These are phyloP conservation scores for Calcarius ornatus DNA, from an alignment of 2,113 vertebrate species.

Conservation along the genomic window DNA sequence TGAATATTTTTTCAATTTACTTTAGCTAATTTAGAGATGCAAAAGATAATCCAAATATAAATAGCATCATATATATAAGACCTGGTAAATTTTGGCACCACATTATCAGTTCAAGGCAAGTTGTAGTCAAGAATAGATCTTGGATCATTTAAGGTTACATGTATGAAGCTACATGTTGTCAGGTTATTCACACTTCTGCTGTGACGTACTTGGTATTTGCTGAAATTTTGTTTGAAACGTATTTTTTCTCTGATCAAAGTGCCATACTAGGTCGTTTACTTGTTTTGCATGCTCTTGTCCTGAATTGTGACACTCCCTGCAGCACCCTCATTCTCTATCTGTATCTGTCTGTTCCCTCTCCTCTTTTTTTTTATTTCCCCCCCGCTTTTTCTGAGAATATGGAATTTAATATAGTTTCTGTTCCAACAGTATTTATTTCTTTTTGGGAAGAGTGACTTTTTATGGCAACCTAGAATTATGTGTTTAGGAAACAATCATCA, in stretches of 20 bases:
- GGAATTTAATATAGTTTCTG: background rate
- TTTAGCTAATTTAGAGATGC: background rate
- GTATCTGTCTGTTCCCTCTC: background rate
- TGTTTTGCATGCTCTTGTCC: background rate
- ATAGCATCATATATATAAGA: background rate
- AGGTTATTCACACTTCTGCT: background rate
- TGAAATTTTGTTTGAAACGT: background rate
- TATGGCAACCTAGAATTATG: background rate
- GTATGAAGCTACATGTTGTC: background rate
- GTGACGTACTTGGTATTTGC: background rate
- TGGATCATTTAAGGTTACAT: background rate
- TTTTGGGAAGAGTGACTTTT: background rate
- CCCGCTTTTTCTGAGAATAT: accelerated
- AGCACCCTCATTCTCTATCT: background rate
- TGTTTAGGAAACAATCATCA: background rate
- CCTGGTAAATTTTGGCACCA: background rate
- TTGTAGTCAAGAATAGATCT: background rate
- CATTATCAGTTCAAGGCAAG: background rate
- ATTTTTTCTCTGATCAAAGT: background rate
- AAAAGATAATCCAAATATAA: background rate
- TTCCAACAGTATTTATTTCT: background rate
- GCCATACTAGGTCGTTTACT: background rate
- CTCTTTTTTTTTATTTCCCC: too few species aligned
- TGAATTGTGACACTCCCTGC: background rate
- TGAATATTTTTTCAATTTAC: background rate